These are phyloP conservation scores for Nomada fabriciana DNA, from an alignment of 2,888 invertebrate genomes.

Conservation along the genomic window DNA sequence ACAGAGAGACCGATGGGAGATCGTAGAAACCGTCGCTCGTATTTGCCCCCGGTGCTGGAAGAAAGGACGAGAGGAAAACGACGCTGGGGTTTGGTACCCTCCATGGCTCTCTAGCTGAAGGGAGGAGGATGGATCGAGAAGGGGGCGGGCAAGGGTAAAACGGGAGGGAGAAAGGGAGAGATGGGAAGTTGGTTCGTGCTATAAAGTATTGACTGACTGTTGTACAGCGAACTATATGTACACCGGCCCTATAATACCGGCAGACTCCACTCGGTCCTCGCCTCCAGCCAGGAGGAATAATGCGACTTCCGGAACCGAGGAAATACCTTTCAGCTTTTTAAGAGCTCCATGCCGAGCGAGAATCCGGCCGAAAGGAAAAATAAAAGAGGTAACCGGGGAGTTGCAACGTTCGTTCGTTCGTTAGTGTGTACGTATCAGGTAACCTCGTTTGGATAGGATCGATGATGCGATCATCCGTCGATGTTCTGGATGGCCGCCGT, in stretches of 20 bases:
- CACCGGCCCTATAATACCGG: slow-evolving; percentile 61
- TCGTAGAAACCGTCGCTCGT: slow-evolving; percentile 64
- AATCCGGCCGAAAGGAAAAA: slow-evolving; percentile 52
- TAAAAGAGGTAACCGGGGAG: slow-evolving; percentile 34
- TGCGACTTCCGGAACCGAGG: slow-evolving; percentile 72
- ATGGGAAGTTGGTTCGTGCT: slow-evolving; percentile 65
- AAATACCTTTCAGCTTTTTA: slow-evolving; percentile 73
- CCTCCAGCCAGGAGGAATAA: slow-evolving; percentile 72
- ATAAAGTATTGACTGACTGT: slow-evolving; percentile 75
- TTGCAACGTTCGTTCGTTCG: slow-evolving; percentile 38
- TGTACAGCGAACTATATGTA: slow-evolving; percentile 66
- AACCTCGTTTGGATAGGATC: slow-evolving; percentile 30
- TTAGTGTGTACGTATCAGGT: slow-evolving; percentile 38
- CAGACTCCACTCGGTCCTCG: slow-evolving; percentile 67
- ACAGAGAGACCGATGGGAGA: slow-evolving; percentile 56
- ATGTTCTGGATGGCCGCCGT: not conserved
- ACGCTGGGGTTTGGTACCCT: slow-evolving; percentile 65
- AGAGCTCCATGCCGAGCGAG: slow-evolving; percentile 63
- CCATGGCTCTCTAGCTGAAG: slow-evolving; percentile 41
- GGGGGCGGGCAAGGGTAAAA: slow-evolving; percentile 19
- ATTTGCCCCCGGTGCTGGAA: slow-evolving; percentile 65
- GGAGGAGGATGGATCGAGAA: slow-evolving; percentile 32
- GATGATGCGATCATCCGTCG: too few species aligned
- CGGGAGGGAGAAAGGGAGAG: slow-evolving; percentile 26
- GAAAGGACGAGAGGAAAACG: slow-evolving; percentile 64